These are phyloP conservation scores for Phasianus colchicus DNA, from an alignment of 2,113 vertebrate genomes.

Conservation along the genomic window DNA sequence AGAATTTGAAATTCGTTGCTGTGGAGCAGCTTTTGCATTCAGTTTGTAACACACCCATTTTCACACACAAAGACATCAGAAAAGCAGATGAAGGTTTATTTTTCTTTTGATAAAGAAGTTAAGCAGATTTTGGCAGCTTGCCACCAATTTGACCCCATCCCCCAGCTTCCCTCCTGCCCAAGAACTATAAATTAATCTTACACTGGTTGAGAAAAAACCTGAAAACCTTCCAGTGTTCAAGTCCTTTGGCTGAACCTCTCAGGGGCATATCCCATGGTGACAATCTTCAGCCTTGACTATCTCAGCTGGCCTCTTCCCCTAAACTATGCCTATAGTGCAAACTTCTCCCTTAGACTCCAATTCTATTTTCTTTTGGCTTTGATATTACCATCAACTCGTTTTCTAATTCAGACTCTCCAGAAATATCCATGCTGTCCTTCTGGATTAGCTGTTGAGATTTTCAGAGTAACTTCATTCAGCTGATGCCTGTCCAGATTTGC, in stretches of 20 bases:
- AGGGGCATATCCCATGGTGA: slow-evolving; percentile 35
- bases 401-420: not conserved
- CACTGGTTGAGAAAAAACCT: not conserved
- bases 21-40: not conserved
- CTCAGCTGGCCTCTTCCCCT: slow-evolving; percentile 6
- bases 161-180: not conserved
- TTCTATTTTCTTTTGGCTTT: not conserved
- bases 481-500: not conserved
- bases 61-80: slow-evolving; percentile 62
- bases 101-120: slow-evolving; percentile 65
- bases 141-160: slow-evolving; percentile 43
- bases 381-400: not conserved
- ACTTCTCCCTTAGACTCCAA: not conserved
- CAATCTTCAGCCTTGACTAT: slow-evolving; percentile 17
- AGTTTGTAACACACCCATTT: slow-evolving; percentile 22
- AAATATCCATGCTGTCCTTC: not conserved
- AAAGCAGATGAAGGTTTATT: slow-evolving; percentile 62
- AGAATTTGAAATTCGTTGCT: slow-evolving; percentile 29
- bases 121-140: slow-evolving; percentile 53
- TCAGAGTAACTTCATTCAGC: not conserved
- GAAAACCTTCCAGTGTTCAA: slow-evolving; percentile 45
- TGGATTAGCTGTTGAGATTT: not conserved
- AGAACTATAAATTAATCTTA: slow-evolving; percentile 65
- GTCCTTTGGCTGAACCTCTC: slow-evolving; percentile 74
- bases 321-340: not conserved